Conservation (phyloP, 1,140 invertebrate genomes). For the Coenobita brevimanus region DNA sequence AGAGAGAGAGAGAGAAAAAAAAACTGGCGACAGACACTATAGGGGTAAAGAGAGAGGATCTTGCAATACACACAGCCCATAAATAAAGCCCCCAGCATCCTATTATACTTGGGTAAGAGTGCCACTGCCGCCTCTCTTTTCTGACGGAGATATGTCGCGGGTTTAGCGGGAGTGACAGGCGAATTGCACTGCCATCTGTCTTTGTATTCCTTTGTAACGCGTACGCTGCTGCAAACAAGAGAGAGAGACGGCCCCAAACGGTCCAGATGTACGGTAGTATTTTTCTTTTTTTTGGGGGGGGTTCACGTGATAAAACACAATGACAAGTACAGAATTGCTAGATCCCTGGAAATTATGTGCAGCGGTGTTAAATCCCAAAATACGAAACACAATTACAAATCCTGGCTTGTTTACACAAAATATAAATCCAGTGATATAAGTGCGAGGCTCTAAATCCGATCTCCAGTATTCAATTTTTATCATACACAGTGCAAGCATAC, state of each 20-base stretch:
- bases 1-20: slow-evolving; percentile 21
- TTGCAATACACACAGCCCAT: too few relatives aligned
- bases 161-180: too few relatives aligned
- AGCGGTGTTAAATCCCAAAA: slow-evolving; percentile 47
- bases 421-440: slow-evolving; percentile 51
- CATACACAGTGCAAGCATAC: slow-evolving; percentile 40
- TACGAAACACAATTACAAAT: slow-evolving; percentile 52
- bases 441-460: slow-evolving; percentile 34
- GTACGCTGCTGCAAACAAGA: too few relatives aligned
- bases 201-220: too few relatives aligned
- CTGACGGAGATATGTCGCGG: too few relatives aligned
- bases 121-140: too few relatives aligned
- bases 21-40: neutral
- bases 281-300: neutral
- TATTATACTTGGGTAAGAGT: too few relatives aligned
- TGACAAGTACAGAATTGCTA: slow-evolving; percentile 14
- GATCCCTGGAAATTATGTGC: slow-evolving; percentile 45
- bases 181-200: too few relatives aligned
- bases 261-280: neutral
- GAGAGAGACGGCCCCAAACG: too few relatives aligned
- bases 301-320: slow-evolving; percentile 48
- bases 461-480: slow-evolving; percentile 41
- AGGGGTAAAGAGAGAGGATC: neutral
- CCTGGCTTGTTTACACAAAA: slow-evolving; percentile 45
- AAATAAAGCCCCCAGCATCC: too few relatives aligned